phyloP scores from a whole-genome alignment of 2,113 vertebrate genomes.

The Myiagra hebetior region DNA sequence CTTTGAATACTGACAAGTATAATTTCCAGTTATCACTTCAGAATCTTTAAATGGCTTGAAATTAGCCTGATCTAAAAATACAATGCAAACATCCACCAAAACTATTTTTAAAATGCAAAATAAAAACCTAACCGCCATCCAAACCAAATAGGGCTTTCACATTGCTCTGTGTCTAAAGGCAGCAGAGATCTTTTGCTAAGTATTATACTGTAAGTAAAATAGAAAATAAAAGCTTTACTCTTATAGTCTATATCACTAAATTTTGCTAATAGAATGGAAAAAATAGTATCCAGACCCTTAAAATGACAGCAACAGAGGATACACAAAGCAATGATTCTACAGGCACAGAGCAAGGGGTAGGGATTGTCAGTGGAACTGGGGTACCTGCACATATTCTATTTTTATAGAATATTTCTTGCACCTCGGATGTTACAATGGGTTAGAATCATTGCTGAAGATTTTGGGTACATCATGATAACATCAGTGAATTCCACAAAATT shows the following conservation, averaged over 20 bases:
- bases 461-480: constrained; percentile 41
- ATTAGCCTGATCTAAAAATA: neutral
- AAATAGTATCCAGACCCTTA: constrained; percentile 65
- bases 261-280: neutral
- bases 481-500: constrained; percentile 56
- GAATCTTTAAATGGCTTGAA: constrained; percentile 28
- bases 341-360: constrained; percentile 63
- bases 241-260: neutral
- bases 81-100: constrained; percentile 9
- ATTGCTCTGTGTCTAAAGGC: neutral
- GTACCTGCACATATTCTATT: constrained; percentile 77
- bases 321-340: constrained; percentile 78
- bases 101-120: neutral
- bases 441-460: constrained; percentile 79
- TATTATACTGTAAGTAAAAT: neutral
- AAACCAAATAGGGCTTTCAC: neutral
- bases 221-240: neutral
- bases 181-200: neutral
- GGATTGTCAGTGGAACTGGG: constrained; percentile 36
- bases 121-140: neutral
- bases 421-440: constrained; percentile 66
- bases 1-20: neutral
- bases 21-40: neutral
- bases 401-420: constrained; percentile 76
- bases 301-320: constrained; percentile 74